Evolutionary conservation across 2,888 invertebrate species (phyloP).

Genomic region (Pegoplata infirma): DNA sequence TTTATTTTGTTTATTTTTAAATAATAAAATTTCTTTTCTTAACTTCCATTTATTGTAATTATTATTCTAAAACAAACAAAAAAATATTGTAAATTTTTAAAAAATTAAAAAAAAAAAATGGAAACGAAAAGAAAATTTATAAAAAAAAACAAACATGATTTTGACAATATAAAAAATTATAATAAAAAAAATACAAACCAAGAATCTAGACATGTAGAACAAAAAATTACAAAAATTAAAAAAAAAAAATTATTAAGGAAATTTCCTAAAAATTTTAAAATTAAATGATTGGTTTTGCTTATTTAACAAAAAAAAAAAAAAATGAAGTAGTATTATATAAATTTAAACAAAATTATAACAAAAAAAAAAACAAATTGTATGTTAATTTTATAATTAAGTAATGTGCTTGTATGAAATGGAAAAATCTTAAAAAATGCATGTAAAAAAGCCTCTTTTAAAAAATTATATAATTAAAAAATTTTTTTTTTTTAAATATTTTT

Average conservation of each 20-base stretch:
- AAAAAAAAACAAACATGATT: conserved; percentile 32
- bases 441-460: conserved; percentile 15
- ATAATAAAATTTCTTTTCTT: conserved; percentile 8
- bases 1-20: conserved; percentile 13
- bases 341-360: conserved; percentile 19
- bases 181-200: conserved; percentile 42
- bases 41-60: neutral
- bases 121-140: conserved; percentile 28
- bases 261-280: conserved; percentile 37
- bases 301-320: conserved; percentile 61
- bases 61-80: conserved; percentile 28
- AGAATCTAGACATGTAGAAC: conserved; percentile 57
- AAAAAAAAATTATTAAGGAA: conserved; percentile 42
- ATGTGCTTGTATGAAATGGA: conserved; percentile 57
- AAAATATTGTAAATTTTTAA: conserved; percentile 31
- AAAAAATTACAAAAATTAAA: conserved; percentile 13
- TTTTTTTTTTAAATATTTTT: neutral
- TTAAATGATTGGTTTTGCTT: conserved; percentile 57
- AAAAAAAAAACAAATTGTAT: conserved; percentile 58
- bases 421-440: conserved; percentile 2
- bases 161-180: conserved; percentile 47
- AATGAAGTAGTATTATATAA: conserved; percentile 62
- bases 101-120: conserved; percentile 6
- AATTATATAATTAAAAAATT: neutral
- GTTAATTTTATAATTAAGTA: conserved; percentile 61